Evolutionary conservation across 2,888 invertebrate species (phyloP).

Genomic region (Clitarchus hookeri): DNA sequence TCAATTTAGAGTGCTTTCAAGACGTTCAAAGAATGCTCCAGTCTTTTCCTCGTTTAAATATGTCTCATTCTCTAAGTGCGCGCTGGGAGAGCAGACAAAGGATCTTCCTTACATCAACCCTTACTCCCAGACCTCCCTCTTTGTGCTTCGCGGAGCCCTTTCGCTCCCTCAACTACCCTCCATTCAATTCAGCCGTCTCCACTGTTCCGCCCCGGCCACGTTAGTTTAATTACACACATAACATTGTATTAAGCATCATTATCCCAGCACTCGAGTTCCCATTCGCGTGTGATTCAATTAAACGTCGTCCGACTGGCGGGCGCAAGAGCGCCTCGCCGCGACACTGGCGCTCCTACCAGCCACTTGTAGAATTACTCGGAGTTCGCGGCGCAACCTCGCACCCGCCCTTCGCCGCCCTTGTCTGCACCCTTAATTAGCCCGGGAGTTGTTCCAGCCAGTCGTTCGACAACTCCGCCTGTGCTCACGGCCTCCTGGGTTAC

Average conservation of each 20-base stretch:
- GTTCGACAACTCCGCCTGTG: background rate
- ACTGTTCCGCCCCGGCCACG: conserved; percentile 34
- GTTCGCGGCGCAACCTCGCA: background rate
- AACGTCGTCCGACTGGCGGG: background rate
- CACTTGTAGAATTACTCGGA: background rate
- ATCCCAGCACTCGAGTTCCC: conserved; percentile 37
- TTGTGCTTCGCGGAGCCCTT: background rate
- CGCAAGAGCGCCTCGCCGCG: background rate
- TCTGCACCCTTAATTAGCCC: background rate
- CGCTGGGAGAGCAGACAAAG: background rate
- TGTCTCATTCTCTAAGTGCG: conserved; percentile 14
- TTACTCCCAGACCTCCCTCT: background rate
- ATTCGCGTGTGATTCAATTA: conserved; percentile 44
- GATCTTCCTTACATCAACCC: background rate
- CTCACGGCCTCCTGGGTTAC: background rate
- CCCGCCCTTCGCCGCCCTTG: background rate
- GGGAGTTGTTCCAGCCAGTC: background rate
- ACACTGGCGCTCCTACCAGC: conserved; percentile 2
- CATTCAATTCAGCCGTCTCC: background rate
- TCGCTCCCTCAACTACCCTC: no score
- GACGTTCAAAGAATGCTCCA: background rate
- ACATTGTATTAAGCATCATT: conserved; percentile 45
- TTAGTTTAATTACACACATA: conserved; percentile 45
- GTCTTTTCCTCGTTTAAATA: background rate
- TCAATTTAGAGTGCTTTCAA: background rate